Evolutionary conservation across 2,888 invertebrate genomes (phyloP).

Genomic region (Onthophagus sagittarius): DNA sequence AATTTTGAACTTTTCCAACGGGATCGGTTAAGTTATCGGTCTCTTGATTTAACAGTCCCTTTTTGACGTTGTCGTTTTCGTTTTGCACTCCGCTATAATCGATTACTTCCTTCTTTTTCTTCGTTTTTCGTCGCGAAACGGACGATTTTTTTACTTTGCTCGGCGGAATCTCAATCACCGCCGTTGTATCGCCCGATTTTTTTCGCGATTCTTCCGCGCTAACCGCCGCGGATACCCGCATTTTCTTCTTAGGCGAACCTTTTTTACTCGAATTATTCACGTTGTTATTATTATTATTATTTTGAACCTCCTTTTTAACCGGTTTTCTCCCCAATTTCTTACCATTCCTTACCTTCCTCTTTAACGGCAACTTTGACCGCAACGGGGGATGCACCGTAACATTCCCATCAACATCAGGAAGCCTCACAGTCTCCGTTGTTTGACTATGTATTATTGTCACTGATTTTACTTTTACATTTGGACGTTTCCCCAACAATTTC

Average conservation of each 20-base stretch:
- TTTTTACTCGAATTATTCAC: slow-evolving; percentile 44
- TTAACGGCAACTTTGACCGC: slow-evolving; percentile 82
- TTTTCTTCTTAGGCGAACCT: slow-evolving; percentile 47
- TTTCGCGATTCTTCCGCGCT: slow-evolving; percentile 57
- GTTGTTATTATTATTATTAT: slow-evolving; percentile 43
- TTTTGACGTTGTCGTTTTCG: slow-evolving; percentile 52
- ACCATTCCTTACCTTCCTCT: slow-evolving; percentile 70
- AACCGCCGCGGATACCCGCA: slow-evolving; percentile 47
- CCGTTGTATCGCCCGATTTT: slow-evolving; percentile 49
- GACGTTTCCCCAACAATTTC: slow-evolving; percentile 73
- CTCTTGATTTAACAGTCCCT: slow-evolving; percentile 47
- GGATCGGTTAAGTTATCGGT: slow-evolving; percentile 52
- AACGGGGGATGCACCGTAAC: slow-evolving; percentile 78
- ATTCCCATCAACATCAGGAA: slow-evolving; percentile 63
- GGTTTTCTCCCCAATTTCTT: slow-evolving; percentile 56
- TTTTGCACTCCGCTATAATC: slow-evolving; percentile 71
- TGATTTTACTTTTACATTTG: slow-evolving; percentile 77
- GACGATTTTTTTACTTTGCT: slow-evolving; percentile 48
- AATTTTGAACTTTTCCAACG: slow-evolving; percentile 79
- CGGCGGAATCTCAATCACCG: slow-evolving; percentile 43
- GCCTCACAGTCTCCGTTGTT: slow-evolving; percentile 81
- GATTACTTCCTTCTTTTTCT: slow-evolving; percentile 66
- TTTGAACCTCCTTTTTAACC: slow-evolving; percentile 49
- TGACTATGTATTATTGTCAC: slow-evolving; percentile 88
- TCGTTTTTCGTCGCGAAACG: slow-evolving; percentile 52